Evolutionary conservation across 2,888 invertebrate species (phyloP).

Genomic region (Metalampra italica): DNA sequence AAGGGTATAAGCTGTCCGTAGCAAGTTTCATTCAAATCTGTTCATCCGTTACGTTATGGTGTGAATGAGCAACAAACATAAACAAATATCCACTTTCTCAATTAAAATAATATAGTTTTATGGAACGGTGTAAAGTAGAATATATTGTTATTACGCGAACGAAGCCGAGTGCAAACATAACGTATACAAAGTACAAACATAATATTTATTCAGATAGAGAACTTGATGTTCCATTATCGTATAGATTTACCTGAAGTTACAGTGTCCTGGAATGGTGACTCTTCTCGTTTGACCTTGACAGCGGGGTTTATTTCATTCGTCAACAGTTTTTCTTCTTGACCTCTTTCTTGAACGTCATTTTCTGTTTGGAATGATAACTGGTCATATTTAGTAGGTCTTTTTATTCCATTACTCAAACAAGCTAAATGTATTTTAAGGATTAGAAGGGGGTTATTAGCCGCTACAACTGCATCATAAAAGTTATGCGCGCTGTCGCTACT

Average conservation of each 20-base stretch:
- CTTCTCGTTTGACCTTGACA: constrained; percentile 49
- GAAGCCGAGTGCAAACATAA: too few species aligned
- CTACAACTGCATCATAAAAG: constrained; percentile 34
- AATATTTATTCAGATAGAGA: too few species aligned
- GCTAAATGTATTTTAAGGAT: constrained; percentile 60
- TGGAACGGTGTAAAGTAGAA: too few species aligned
- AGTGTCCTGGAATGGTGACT: constrained; percentile 24
- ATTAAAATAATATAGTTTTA: too few species aligned
- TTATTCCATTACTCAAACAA: constrained; percentile 39
- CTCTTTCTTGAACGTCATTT: constrained; percentile 24
- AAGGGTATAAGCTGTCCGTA: too few species aligned
- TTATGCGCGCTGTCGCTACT: constrained; percentile 33
- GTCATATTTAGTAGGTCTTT: constrained; percentile 23
- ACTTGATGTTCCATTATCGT: background rate
- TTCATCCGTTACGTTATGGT: too few species aligned
- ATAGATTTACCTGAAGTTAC: constrained; percentile 27
- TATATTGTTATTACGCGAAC: too few species aligned
- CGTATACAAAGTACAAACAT: too few species aligned
- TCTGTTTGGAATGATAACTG: constrained; percentile 21
- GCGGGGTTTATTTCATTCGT: constrained; percentile 34
- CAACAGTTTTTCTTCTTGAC: constrained; percentile 25
- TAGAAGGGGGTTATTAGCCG: constrained; percentile 49
- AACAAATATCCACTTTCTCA: too few species aligned
- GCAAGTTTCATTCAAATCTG: too few species aligned
- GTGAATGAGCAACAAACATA: too few species aligned